phyloP scores from a whole-genome alignment of 2,113 vertebrate genomes.

The Sphyrna mokarran region DNA sequence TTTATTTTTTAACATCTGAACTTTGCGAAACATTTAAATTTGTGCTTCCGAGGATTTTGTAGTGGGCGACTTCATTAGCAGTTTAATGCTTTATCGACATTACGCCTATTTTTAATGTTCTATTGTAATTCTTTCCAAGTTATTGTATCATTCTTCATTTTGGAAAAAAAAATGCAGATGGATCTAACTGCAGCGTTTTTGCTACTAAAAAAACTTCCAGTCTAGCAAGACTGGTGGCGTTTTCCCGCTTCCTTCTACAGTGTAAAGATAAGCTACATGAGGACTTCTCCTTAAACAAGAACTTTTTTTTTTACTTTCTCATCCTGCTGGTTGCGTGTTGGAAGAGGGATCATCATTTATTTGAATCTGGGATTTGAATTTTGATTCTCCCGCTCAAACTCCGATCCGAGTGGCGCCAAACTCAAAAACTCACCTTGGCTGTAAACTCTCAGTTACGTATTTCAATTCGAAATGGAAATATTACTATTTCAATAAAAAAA shows the following conservation, averaged over 20 bases:
- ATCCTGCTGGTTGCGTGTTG: no score
- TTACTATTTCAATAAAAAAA: no score
- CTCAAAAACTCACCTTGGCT: not conserved
- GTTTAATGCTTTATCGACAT: not conserved
- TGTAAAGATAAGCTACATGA: not conserved
- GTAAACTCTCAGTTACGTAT: not conserved
- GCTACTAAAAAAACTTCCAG: not conserved
- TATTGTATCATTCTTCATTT: not conserved
- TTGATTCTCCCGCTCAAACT: constrained; percentile 30
- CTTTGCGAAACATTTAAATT: no score
- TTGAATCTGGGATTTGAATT: not conserved
- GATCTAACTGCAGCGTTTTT: not conserved
- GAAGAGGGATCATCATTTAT: not conserved
- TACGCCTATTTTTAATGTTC: not conserved
- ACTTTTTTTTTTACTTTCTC: not conserved
- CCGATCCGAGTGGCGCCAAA: not conserved
- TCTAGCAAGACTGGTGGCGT: not conserved
- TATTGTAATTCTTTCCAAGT: not conserved
- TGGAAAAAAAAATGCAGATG: not conserved
- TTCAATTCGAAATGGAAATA: not conserved
- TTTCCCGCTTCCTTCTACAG: not conserved
- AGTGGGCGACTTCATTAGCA: not conserved
- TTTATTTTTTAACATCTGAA: no score
- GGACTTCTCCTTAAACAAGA: not conserved
- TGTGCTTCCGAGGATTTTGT: not conserved